These are phyloP conservation scores for Halichondria panicea DNA, from an alignment of 37 sponge, comb jelly and placozoan species.

Conservation along the genomic window DNA sequence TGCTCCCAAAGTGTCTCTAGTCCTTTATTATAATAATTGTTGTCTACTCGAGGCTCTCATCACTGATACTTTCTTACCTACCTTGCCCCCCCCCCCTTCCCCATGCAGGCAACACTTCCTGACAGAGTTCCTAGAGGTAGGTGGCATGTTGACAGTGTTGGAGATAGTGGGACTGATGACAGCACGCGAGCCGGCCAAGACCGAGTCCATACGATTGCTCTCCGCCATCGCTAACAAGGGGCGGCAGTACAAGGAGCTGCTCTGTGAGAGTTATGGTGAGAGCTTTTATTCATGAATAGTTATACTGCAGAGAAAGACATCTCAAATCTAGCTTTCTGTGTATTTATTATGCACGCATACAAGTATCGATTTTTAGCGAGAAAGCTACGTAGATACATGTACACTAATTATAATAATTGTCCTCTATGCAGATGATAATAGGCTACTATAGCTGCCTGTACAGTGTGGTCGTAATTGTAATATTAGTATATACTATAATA, in stretches of 20 bases:
- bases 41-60: background rate
- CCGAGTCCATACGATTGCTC: slow-evolving; percentile 73
- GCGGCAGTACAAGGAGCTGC: slow-evolving; percentile 94
- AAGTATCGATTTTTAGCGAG: background rate
- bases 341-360: background rate
- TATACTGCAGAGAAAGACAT: background rate
- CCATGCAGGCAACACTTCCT: slow-evolving; percentile 69
- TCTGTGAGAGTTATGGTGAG: slow-evolving; percentile 96
- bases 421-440: too few relatives aligned
- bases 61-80: background rate
- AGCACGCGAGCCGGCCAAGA: slow-evolving; percentile 70
- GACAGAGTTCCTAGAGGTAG: slow-evolving; percentile 96
- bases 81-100: background rate
- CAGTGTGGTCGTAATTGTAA: background rate
- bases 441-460: too few relatives aligned
- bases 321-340: background rate
- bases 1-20: too few relatives aligned
- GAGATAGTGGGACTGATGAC: slow-evolving; percentile 84
- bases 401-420: background rate
- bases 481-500: background rate
- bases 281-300: background rate
- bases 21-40: too few relatives aligned
- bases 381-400: background rate
- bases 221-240: slow-evolving; percentile 75
- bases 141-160: slow-evolving; percentile 93